phyloP scores from a whole-genome alignment of 2,797 vertebrate species.

The Limosa lapponica region DNA sequence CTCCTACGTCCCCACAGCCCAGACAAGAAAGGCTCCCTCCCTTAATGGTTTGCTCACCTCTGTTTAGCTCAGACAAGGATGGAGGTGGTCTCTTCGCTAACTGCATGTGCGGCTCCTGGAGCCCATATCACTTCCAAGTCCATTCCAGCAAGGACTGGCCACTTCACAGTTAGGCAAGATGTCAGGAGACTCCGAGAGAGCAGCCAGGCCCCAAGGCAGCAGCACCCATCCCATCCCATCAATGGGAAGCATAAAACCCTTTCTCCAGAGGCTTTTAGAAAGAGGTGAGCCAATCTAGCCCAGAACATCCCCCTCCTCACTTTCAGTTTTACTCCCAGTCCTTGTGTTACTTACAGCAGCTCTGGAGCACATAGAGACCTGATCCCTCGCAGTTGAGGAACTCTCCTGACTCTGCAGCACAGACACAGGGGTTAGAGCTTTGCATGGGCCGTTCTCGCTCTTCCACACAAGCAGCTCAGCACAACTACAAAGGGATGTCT shows the following conservation, averaged over 20 bases:
- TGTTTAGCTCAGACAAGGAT: neutral
- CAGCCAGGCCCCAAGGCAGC: neutral
- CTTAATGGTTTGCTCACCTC: neutral
- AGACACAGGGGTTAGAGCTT: neutral
- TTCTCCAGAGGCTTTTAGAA: neutral
- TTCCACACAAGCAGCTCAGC: accelerated
- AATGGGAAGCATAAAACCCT: neutral
- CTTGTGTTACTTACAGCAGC: slow-evolving; percentile 90
- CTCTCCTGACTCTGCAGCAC: slow-evolving; percentile 89
- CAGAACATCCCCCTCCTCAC: neutral
- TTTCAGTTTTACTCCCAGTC: neutral
- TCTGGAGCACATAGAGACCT: slow-evolving; percentile 95
- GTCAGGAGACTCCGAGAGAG: neutral
- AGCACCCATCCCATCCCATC: neutral
- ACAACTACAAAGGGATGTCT: accelerated
- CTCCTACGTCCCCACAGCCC: neutral
- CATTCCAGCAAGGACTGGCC: neutral
- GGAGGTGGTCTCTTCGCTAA: neutral
- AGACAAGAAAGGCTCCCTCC: neutral
- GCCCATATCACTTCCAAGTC: accelerated
- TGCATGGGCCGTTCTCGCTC: accelerated
- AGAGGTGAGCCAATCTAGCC: neutral
- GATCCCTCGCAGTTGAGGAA: slow-evolving; percentile 98
- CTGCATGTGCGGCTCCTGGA: accelerated
- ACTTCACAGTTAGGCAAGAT: neutral